These are phyloP conservation scores for Oreocharis arfaki DNA, from an alignment of 2,113 vertebrate species.

Conservation along the genomic window DNA sequence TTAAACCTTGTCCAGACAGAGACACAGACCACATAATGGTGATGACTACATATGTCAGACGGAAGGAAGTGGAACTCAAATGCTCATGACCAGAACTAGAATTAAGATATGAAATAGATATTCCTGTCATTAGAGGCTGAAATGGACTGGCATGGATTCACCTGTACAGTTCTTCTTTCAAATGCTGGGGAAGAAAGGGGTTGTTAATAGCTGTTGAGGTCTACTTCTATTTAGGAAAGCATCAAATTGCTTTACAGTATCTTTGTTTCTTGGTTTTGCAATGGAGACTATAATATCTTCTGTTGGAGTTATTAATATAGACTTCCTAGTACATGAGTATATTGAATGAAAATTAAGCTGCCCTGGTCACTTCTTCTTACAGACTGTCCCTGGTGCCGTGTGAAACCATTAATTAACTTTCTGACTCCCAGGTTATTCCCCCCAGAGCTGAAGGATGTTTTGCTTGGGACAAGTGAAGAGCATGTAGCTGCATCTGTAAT, in stretches of 20 bases:
- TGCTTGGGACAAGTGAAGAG: neutral
- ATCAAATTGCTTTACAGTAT: neutral
- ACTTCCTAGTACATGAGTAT: neutral
- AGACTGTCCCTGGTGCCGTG: neutral
- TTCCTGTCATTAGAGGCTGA: neutral
- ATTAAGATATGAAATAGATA: neutral
- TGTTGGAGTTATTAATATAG: neutral
- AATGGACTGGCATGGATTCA: neutral
- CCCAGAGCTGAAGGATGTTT: conserved; percentile 25
- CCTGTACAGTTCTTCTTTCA: neutral
- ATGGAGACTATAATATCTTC: neutral
- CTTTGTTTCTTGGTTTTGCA: neutral
- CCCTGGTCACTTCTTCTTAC: neutral
- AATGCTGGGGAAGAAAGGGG: neutral
- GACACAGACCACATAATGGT: neutral
- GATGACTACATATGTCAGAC: neutral
- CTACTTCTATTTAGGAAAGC: neutral
- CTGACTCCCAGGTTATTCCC: conserved; percentile 13
- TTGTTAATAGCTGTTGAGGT: neutral
- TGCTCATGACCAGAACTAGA: neutral
- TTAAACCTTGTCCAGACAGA: neutral
- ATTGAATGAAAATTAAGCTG: neutral
- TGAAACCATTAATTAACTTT: conserved; percentile 46
- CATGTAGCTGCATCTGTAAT: conserved; percentile 42
- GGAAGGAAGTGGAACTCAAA: neutral